Evolutionary conservation across 2,797 vertebrate species (phyloP).

Genomic region (Lepilemur septentrionalis): DNA sequence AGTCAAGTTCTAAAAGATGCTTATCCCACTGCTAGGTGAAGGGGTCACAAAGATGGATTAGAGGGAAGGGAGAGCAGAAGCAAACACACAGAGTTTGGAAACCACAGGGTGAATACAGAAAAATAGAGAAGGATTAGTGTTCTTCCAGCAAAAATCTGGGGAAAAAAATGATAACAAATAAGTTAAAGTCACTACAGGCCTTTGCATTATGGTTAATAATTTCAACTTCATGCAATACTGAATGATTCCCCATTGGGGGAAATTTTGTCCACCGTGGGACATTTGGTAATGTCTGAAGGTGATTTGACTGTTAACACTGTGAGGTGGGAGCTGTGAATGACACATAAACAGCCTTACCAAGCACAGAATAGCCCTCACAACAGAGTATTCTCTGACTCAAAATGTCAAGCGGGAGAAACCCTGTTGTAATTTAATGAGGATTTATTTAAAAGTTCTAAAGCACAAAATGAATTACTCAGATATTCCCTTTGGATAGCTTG

Average conservation of each 20-base stretch:
- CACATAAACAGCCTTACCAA: background rate
- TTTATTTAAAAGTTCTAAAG: background rate
- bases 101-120: background rate
- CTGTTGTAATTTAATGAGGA: background rate
- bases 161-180: background rate
- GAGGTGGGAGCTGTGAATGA: background rate
- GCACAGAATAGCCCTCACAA: background rate
- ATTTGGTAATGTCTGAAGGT: background rate
- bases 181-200: background rate
- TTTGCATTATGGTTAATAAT: background rate
- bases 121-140: background rate
- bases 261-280: background rate
- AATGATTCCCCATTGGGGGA: accelerated
- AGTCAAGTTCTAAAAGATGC: background rate
- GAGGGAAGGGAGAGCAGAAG: background rate
- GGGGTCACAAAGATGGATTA: background rate
- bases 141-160: background rate
- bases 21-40: background rate
- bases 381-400: background rate
- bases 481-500: background rate
- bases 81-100: background rate
- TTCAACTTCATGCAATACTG: background rate
- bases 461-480: background rate
- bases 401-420: background rate
- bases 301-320: background rate